These are phyloP conservation scores for Torymus texanus DNA, from an alignment of 2,888 invertebrate genomes.

Conservation along the genomic window DNA sequence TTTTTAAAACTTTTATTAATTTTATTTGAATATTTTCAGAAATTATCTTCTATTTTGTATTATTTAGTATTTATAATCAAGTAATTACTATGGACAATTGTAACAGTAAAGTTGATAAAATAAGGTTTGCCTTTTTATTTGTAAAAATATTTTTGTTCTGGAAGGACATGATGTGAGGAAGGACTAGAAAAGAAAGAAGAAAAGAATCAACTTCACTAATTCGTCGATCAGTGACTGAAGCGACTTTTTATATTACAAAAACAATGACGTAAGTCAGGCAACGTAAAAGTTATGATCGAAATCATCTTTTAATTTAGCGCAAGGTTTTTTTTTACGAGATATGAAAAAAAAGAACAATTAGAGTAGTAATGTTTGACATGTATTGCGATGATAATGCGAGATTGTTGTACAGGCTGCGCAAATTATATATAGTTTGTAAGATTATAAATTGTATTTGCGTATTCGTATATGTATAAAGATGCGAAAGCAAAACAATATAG, in stretches of 20 bases:
- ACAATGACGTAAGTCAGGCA: slow-evolving; percentile 39
- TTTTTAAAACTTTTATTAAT: too few species aligned
- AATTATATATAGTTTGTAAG: slow-evolving; percentile 35
- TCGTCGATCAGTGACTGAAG: slow-evolving; percentile 43
- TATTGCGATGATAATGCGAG: slow-evolving; percentile 44
- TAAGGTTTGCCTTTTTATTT: neutral
- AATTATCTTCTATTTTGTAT: too few species aligned
- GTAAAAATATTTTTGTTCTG: slow-evolving; percentile 30
- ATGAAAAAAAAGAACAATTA: slow-evolving; percentile 17
- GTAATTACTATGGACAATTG: too few species aligned
- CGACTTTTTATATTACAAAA: slow-evolving; percentile 55
- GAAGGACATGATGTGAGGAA: slow-evolving; percentile 4
- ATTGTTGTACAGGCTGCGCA: slow-evolving; percentile 45
- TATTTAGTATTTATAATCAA: too few species aligned
- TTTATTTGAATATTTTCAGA: too few species aligned
- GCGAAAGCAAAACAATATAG: slow-evolving; percentile 49
- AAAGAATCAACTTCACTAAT: slow-evolving; percentile 58
- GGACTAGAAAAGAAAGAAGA: slow-evolving; percentile 23
- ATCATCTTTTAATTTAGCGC: slow-evolving; percentile 40
- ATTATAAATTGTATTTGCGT: slow-evolving; percentile 35
- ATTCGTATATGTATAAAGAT: slow-evolving; percentile 32
- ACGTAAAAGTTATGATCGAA: slow-evolving; percentile 57
- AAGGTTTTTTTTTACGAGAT: neutral
- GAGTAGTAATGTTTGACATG: slow-evolving; percentile 40
- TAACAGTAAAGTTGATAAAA: too few species aligned